Evolutionary conservation across 1,140 invertebrate species (phyloP).

Genomic region (Euura saliciscinereae): DNA sequence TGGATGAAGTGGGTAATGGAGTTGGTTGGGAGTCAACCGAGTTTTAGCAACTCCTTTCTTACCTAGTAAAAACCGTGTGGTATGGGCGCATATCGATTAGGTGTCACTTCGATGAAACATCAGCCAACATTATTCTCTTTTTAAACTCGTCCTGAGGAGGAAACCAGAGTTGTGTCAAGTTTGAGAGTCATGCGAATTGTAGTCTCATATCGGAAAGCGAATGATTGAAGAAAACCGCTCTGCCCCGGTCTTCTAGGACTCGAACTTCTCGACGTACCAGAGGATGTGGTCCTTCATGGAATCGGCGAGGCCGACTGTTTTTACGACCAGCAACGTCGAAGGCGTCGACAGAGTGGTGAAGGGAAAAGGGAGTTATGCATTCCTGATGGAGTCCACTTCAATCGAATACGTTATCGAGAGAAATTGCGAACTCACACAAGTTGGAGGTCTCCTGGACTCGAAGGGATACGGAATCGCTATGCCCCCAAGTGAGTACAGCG

Average conservation of each 20-base stretch:
- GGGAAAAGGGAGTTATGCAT: constrained; percentile 87
- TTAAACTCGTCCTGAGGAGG: too few relatives aligned
- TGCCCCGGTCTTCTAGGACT: constrained; percentile 69
- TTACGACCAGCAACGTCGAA: constrained; percentile 83
- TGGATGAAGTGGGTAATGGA: constrained; percentile 1
- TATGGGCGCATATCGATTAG: too few relatives aligned
- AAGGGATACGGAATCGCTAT: constrained; percentile 95
- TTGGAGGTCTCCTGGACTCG: constrained; percentile 88
- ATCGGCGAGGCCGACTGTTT: constrained; percentile 81
- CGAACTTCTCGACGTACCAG: constrained; percentile 90
- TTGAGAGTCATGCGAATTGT: too few relatives aligned
- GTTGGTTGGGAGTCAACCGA: constrained; percentile 2
- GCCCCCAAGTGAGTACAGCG: constrained; percentile 77
- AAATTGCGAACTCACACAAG: constrained; percentile 89
- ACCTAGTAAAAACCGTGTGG: too few relatives aligned
- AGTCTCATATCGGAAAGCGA: too few relatives aligned
- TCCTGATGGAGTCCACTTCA: constrained; percentile 92
- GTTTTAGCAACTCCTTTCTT: neutral
- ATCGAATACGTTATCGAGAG: constrained; percentile 91
- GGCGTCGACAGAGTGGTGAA: constrained; percentile 85
- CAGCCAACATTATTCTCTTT: too few relatives aligned
- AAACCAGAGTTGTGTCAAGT: too few relatives aligned
- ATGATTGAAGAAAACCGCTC: too few relatives aligned
- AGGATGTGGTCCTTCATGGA: constrained; percentile 95
- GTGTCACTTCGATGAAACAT: too few relatives aligned